phyloP scores from a whole-genome alignment of 2,888 invertebrate species.

The Noctuana brunneofusca region DNA sequence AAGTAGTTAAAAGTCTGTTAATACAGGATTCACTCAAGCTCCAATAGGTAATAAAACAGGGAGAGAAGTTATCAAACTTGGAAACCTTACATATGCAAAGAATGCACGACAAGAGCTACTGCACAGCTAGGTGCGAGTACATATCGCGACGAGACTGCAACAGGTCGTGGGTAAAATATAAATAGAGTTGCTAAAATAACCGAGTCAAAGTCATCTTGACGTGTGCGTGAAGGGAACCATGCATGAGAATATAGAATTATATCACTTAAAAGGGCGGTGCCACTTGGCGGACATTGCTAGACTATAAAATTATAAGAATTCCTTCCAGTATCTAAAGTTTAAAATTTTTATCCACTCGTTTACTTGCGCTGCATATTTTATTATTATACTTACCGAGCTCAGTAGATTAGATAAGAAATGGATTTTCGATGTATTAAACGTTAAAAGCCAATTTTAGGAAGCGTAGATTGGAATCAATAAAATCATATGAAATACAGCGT shows the following conservation, averaged over 20 bases:
- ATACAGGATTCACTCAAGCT: not conserved
- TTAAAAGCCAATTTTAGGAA: constrained; percentile 7
- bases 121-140: constrained; percentile 3
- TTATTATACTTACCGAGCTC: constrained; percentile 4
- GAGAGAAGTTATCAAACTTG: constrained; percentile 24
- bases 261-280: constrained; percentile 30
- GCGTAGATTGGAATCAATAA: not conserved
- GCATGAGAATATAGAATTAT: constrained; percentile 32
- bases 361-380: constrained; percentile 15
- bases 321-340: constrained; percentile 7
- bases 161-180: constrained; percentile 38
- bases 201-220: constrained; percentile 36
- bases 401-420: constrained; percentile 30
- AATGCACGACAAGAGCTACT: constrained; percentile 16
- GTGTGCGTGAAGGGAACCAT: constrained; percentile 31
- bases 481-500: constrained; percentile 1
- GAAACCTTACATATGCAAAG: constrained; percentile 28
- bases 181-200: constrained; percentile 41
- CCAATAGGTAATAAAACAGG: constrained; percentile 20
- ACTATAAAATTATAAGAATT: constrained; percentile 27
- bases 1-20: not conserved
- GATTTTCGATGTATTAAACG: constrained; percentile 21
- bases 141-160: constrained; percentile 32
- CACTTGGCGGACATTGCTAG: constrained; percentile 24
- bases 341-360: constrained; percentile 12